A percentile compares a stretch with the other conserved stretches of the same genome.
These are phyloP conservation scores for Ichneumoninae sp. DNA, from an alignment of 2,888 invertebrate species.

Conservation along the genomic window DNA sequence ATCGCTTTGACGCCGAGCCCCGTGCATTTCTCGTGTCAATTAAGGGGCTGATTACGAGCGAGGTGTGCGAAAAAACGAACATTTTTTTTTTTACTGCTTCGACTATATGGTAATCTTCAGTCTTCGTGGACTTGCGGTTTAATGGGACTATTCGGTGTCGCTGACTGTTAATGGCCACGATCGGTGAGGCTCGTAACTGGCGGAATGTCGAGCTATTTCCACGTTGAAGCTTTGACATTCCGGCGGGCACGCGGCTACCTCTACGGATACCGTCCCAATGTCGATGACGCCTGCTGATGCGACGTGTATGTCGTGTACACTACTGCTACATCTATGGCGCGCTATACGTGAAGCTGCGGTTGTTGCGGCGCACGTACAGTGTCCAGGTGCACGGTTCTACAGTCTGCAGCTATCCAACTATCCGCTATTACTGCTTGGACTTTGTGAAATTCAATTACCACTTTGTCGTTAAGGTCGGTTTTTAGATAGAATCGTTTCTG, in stretches of 20 bases:
- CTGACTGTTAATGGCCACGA: background rate
- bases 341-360: slow-evolving; percentile 2
- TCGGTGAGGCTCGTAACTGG: background rate
- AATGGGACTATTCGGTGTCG: background rate
- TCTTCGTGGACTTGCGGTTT: background rate
- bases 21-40: background rate
- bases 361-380: slow-evolving; percentile 1
- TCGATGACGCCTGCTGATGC: background rate
- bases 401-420: background rate
- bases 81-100: background rate
- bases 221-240: background rate
- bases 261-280: background rate
- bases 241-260: background rate
- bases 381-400: background rate
- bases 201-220: slow-evolving; percentile 5
- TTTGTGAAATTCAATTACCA: slow-evolving; percentile 4
- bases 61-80: background rate
- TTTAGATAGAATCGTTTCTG: too few relatives aligned
- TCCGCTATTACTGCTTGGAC: background rate
- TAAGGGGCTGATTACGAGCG: background rate
- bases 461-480: background rate
- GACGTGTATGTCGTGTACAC: background rate
- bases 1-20: background rate
- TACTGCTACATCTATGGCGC: background rate
- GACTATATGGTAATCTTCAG: background rate